phyloP scores from a whole-genome alignment of 2,797 vertebrate species.

The Epinephelus malabaricus region DNA sequence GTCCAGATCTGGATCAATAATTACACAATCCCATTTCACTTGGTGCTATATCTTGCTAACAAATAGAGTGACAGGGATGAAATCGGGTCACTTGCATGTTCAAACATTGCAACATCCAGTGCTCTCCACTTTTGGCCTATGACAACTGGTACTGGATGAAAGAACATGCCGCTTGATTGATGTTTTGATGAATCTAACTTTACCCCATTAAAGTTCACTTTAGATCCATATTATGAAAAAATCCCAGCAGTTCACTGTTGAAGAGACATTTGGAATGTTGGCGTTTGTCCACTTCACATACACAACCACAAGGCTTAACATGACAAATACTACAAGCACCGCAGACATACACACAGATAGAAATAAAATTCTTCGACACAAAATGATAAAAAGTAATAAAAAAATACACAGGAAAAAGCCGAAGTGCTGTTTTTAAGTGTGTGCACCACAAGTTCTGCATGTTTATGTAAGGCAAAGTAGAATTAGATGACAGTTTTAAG shows the following conservation, averaged over 20 bases:
- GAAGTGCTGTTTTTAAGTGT: constrained; percentile 30
- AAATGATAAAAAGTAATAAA: constrained; percentile 26
- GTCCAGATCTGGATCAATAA: neutral
- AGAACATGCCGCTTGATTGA: neutral
- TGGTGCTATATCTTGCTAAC: neutral
- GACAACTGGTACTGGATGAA: neutral
- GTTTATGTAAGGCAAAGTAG: constrained; percentile 59
- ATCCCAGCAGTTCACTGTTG: constrained; percentile 3
- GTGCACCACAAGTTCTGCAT: constrained; percentile 29
- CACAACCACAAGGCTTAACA: constrained; percentile 7
- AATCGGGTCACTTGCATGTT: neutral
- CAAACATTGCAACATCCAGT: constrained; percentile 18
- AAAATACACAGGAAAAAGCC: constrained; percentile 18
- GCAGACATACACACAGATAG: neutral
- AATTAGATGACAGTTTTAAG: constrained; percentile 27
- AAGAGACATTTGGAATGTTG: constrained; percentile 15
- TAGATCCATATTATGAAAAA: neutral
- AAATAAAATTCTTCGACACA: neutral
- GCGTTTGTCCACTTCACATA: constrained; percentile 13
- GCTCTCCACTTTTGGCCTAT: neutral
- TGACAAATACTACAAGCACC: neutral
- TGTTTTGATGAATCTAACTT: neutral
- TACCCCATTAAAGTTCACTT: constrained; percentile 8
- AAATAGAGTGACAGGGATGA: neutral
- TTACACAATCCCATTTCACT: neutral